phyloP scores from a whole-genome alignment of 2,113 vertebrate genomes.

The Sardina pilchardus region DNA sequence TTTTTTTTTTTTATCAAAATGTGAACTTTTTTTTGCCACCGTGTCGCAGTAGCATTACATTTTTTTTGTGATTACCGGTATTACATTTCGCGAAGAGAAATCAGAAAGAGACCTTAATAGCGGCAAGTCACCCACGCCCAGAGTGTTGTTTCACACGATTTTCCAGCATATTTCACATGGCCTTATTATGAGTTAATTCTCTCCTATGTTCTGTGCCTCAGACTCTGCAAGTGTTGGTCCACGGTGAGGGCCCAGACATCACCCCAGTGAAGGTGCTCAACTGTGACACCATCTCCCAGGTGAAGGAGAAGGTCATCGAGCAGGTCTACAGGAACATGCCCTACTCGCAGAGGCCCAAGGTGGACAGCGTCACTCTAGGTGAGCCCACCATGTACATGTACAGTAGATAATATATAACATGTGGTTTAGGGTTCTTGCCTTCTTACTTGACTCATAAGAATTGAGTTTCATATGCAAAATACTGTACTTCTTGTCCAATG shows the following conservation, averaged over 20 bases:
- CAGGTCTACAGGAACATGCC: slow-evolving; percentile 92
- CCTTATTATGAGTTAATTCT: neutral
- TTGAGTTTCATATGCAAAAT: neutral
- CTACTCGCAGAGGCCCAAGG: slow-evolving; percentile 89
- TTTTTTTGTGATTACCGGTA: neutral
- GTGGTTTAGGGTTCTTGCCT: neutral
- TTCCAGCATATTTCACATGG: neutral
- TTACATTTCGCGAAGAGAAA: neutral
- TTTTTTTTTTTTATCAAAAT: neutral
- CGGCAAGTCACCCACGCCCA: neutral
- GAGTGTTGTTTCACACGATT: neutral
- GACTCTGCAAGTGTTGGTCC: slow-evolving; percentile 91
- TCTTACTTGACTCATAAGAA: neutral
- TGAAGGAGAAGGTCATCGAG: slow-evolving; percentile 97
- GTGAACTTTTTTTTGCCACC: neutral
- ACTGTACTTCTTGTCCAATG: neutral
- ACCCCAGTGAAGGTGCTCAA: slow-evolving; percentile 91
- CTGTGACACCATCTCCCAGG: slow-evolving; percentile 95
- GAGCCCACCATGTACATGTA: slow-evolving; percentile 45
- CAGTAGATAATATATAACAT: neutral
- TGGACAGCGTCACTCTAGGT: slow-evolving; percentile 90
- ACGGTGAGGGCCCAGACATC: slow-evolving; percentile 85
- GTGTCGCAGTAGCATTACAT: neutral
- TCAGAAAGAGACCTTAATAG: neutral
- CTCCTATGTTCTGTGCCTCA: slow-evolving; percentile 47